Evolutionary conservation across 2,888 invertebrate species (phyloP).

Genomic region (Cantharis rustica): DNA sequence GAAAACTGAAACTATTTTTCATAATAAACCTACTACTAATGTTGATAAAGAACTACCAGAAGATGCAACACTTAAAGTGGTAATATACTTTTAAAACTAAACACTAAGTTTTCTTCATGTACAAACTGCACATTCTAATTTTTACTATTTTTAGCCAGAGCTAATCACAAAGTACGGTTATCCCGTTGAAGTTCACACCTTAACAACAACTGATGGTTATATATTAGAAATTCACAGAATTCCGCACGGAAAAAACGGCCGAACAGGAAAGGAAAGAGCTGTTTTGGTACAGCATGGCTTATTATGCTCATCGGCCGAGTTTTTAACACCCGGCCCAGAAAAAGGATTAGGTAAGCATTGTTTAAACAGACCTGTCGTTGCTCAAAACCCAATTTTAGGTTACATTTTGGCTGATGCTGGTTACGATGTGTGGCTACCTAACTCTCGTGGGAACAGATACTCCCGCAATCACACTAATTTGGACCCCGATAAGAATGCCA

Average conservation of each 20-base stretch:
- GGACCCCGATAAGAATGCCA: neutral
- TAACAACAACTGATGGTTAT: constrained; percentile 59
- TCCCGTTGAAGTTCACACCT: constrained; percentile 46
- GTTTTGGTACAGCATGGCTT: constrained; percentile 60
- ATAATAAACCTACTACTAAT: neutral
- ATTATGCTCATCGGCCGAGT: constrained; percentile 56
- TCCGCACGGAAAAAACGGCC: constrained; percentile 38
- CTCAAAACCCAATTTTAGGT: constrained; percentile 50
- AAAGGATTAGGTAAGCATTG: constrained; percentile 52
- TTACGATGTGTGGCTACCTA: constrained; percentile 63
- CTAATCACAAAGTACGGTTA: constrained; percentile 48
- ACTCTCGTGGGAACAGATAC: constrained; percentile 65
- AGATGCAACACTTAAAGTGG: neutral
- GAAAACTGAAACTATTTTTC: neutral
- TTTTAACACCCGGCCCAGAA: constrained; percentile 57
- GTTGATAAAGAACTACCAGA: neutral
- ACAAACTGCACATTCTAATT: neutral
- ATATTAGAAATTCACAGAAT: constrained; percentile 56
- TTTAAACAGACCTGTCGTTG: neutral
- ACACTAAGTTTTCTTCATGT: too few relatives aligned
- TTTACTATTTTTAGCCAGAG: constrained; percentile 41
- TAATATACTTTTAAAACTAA: neutral
- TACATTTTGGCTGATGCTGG: constrained; percentile 56
- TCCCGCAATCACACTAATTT: constrained; percentile 57
- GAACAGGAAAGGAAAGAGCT: constrained; percentile 53